Evolutionary conservation across 2,888 invertebrate species (phyloP).

Genomic region (Zhuqinia jingwanae): DNA sequence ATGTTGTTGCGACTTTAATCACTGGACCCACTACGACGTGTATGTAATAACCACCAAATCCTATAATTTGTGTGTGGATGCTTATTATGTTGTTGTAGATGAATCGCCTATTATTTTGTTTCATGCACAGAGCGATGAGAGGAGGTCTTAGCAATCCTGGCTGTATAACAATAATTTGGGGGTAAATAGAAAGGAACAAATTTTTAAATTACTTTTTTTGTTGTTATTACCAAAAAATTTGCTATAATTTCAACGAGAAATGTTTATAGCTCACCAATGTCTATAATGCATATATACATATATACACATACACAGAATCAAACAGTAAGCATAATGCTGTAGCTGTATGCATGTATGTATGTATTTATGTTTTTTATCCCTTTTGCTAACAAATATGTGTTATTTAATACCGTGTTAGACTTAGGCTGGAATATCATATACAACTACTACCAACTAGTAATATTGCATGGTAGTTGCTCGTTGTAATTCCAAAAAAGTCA

Average conservation of each 20-base stretch:
- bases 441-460: not conserved
- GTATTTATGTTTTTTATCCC: too few relatives aligned
- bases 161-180: too few relatives aligned
- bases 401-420: conserved; percentile 26
- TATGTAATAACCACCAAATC: too few relatives aligned
- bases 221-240: conserved; percentile 14
- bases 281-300: too few relatives aligned
- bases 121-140: too few relatives aligned
- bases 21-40: not conserved
- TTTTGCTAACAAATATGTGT: not conserved
- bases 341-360: too few relatives aligned
- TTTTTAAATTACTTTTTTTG: conserved; percentile 33
- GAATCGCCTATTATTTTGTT: too few relatives aligned
- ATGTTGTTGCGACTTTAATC: not conserved
- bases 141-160: too few relatives aligned
- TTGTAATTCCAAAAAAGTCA: conserved; percentile 21
- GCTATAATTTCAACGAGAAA: not conserved
- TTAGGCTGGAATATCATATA: not conserved
- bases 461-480: not conserved
- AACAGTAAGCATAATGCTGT: too few relatives aligned
- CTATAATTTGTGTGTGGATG: too few relatives aligned
- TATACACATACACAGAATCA: too few relatives aligned
- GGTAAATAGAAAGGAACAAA: not conserved
- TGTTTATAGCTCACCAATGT: not conserved
- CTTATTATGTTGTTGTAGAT: too few relatives aligned